Evolutionary conservation across 1,140 invertebrate genomes (phyloP).

Genomic region (Apis dorsata): DNA sequence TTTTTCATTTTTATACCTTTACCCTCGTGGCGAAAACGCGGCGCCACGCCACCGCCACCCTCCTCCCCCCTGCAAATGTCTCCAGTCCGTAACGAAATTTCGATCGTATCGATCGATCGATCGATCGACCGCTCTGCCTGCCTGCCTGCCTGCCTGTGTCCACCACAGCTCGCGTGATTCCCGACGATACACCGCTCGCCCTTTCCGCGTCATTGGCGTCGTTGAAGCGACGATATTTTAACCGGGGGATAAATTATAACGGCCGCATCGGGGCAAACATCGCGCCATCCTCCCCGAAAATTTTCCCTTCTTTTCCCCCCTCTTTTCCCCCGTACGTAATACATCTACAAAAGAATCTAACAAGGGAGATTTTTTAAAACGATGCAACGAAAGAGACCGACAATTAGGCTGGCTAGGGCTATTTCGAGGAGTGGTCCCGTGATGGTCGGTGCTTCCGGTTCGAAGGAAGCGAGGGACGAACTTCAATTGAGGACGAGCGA

Average conservation of each 20-base stretch:
- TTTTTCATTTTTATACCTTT: no score
- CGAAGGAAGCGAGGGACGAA: conserved; percentile 17
- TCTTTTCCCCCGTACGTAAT: no score
- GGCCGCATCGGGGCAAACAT: conserved; percentile 45
- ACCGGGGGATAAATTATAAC: conserved; percentile 72
- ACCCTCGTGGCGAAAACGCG: neutral
- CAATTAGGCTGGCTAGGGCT: conserved; percentile 22
- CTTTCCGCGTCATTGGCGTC: conserved; percentile 63
- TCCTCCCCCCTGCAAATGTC: no score
- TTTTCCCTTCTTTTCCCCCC: neutral
- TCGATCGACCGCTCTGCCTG: conserved; percentile 46
- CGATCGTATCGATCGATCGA: conserved; percentile 3
- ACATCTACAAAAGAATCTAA: no score
- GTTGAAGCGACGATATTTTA: conserved; percentile 68
- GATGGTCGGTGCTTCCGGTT: neutral
- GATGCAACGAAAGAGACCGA: neutral
- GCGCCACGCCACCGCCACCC: neutral
- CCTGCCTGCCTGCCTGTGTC: neutral
- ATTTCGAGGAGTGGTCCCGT: conserved; percentile 12
- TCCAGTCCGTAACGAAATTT: conserved; percentile 11
- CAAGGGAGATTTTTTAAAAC: no score
- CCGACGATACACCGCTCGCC: conserved; percentile 57
- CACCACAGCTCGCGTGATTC: conserved; percentile 55
- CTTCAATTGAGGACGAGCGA: conserved; percentile 31
- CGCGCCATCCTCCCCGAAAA: conserved; percentile 38